Evolutionary conservation across 2,113 vertebrate genomes (phyloP), one percentile per base, ranked within the genome.

Genomic region (Sebastes schlegelii): DNA sequence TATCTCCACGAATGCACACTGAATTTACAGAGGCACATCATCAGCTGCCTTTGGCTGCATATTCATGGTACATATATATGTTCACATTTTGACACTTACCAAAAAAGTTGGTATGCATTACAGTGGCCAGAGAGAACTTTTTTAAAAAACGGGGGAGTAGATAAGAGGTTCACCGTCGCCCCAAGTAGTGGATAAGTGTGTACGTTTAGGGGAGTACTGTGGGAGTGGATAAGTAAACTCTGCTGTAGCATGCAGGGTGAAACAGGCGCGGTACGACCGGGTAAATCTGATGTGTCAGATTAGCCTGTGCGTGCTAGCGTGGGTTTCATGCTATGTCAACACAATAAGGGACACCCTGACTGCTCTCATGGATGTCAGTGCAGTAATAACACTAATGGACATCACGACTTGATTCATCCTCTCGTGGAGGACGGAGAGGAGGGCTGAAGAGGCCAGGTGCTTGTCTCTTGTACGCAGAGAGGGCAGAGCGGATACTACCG

Each of bases 251-350:
- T 26, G 82, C 34, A 19, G 87, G 72, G 72, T 58, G 45, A 83
- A 83, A 73, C 5, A 74, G 69, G 74, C n/a, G 3, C 71, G 34
- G 57, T 45, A 46, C 61, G n/a, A 52, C 58, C 1, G 77, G 48
- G 52, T 74, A 86, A 90, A 92, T 91, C 72, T 86, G 88, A 93
- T 93, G 91, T 91, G 92, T 90, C 93, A 92, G 85, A 92, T 90
- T 87, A 87, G 89, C 74, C 82, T 19, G 85, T 46, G 90, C 51
- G 70, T 52, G 91, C 84, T 89, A 88, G 83, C 16, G 23, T 52
- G 58, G 67, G 77, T 92, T 93, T 91, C 90, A 91, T 79, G 90
- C 86, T 45, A 69, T 54, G 88, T 84, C 93, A 78, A 76, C 92
- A 90, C 80, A 82, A 74, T 49, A 66, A 64, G 82, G 70, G 87